These are phyloP conservation scores for Polydrusus cervinus DNA, from an alignment of 2,888 invertebrate genomes.

Conservation along the genomic window DNA sequence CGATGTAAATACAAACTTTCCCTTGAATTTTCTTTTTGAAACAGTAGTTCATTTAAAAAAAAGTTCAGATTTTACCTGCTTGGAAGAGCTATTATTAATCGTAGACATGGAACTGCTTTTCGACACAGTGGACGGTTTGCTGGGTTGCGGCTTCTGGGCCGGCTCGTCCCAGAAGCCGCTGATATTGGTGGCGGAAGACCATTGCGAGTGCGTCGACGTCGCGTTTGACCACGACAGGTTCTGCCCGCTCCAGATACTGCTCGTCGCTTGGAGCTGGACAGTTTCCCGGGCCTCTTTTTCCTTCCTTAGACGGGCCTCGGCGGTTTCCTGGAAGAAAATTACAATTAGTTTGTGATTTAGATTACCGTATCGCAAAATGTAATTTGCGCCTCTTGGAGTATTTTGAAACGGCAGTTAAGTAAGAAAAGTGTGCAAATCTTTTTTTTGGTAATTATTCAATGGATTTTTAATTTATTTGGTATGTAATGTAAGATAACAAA, in stretches of 20 bases:
- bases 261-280: slow-evolving; percentile 70
- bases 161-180: slow-evolving; percentile 70
- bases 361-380: neutral
- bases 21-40: too few relatives aligned
- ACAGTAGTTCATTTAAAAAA: too few relatives aligned
- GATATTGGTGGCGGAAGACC: slow-evolving; percentile 62
- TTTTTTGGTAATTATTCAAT: too few relatives aligned
- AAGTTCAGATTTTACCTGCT: slow-evolving; percentile 34
- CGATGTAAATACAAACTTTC: too few relatives aligned
- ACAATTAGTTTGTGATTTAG: neutral
- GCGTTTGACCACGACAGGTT: slow-evolving; percentile 74
- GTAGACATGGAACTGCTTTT: slow-evolving; percentile 67
- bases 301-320: slow-evolving; percentile 71
- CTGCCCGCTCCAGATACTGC: slow-evolving; percentile 77
- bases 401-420: too few relatives aligned
- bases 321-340: slow-evolving; percentile 63
- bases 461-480: too few relatives aligned
- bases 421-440: too few relatives aligned
- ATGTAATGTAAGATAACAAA: too few relatives aligned
- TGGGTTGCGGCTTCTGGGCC: slow-evolving; percentile 56
- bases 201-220: slow-evolving; percentile 61
- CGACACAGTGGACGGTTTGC: slow-evolving; percentile 67
- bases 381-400: too few relatives aligned
- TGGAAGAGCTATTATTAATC: slow-evolving; percentile 54
- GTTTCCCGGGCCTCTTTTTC: slow-evolving; percentile 75